Conservation (phyloP, 2,113 vertebrate species). For the Oceanites oceanicus region DNA sequence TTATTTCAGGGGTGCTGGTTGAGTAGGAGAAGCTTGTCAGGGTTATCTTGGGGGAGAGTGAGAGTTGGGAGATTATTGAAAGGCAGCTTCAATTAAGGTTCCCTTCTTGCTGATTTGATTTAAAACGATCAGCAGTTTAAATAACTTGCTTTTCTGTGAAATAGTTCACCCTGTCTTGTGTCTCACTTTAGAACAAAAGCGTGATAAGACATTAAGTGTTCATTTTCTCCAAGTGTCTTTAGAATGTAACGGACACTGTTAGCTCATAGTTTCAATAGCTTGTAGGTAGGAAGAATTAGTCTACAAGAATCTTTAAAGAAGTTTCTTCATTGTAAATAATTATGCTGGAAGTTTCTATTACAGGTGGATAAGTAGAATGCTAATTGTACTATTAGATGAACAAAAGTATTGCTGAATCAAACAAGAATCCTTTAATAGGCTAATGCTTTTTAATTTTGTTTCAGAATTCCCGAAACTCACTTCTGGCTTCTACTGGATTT, state of each 20-base stretch:
- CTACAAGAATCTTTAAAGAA: background rate
- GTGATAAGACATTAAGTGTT: background rate
- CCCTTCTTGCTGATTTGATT: background rate
- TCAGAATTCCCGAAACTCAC: slow-evolving; percentile 83
- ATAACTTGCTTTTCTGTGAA: background rate
- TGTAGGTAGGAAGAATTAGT: background rate
- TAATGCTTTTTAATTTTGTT: slow-evolving; percentile 51
- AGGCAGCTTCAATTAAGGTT: background rate
- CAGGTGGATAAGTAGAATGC: background rate
- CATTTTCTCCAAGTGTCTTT: background rate
- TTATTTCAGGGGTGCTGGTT: background rate
- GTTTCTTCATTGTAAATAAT: background rate
- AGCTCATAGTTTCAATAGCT: background rate
- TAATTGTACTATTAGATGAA: background rate
- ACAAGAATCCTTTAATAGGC: background rate
- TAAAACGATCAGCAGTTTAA: background rate
- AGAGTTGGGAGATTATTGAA: background rate
- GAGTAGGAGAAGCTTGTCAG: background rate
- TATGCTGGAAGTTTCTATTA: background rate
- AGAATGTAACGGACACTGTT: background rate
- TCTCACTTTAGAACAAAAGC: background rate
- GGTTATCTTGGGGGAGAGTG: background rate
- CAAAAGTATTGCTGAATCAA: background rate
- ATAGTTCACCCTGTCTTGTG: background rate
- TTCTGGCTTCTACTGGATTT: slow-evolving; percentile 77